Evolutionary conservation across 2,113 vertebrate species (phyloP), one percentile per base, ranked within the genome.

Genomic region (Gulo gulo): DNA sequence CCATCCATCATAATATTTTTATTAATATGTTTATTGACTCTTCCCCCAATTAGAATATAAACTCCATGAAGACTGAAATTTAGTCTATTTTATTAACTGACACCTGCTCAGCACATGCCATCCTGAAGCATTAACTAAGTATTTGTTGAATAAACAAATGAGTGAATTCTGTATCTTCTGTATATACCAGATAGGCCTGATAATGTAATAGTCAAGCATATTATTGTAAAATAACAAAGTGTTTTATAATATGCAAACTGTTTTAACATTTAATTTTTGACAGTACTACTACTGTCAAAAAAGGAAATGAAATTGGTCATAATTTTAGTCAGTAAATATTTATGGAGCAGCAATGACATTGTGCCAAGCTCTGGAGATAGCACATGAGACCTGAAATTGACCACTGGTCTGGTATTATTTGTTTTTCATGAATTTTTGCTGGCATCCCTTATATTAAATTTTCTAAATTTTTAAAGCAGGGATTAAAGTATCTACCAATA

Each of bases 351-450:
- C 52, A 10, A 23, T 74, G 36, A 23, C 80, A 73, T 59, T 90
- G 73, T 71, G 29, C 18, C 31, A 36, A 31, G 23, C 12, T 26
- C 57, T 24, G 42, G 21, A 29, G 36, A 16, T n/a, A 29, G n/a
- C 55, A 42, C 65, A 13, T 36, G n/a, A 91, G 26, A 7, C 93
- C 52, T 96, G 52, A 94, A 91, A 91, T 34, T 73, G 55, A 84
- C 42, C 26, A 57, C 6, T 84, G 16, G 14, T 86, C 65, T 85
- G 7, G 74, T 85, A 55, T n/a, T 65, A 71, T 91, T 76, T 96
- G 18, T n/a, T 95, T 94, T 91, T 93, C 15, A 23, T 83, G 50
- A 93, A 83, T 91, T 94, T 31, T 88, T 94, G 31, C 39, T 93
- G 42, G 24, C 78, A 78, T 69, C 39, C 39, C 4, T 92, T 91